A percentile compares a stretch with the other conserved stretches of the same genome.
Conservation (phyloP, 2,888 invertebrate species). For the Pheosia gnoma region DNA sequence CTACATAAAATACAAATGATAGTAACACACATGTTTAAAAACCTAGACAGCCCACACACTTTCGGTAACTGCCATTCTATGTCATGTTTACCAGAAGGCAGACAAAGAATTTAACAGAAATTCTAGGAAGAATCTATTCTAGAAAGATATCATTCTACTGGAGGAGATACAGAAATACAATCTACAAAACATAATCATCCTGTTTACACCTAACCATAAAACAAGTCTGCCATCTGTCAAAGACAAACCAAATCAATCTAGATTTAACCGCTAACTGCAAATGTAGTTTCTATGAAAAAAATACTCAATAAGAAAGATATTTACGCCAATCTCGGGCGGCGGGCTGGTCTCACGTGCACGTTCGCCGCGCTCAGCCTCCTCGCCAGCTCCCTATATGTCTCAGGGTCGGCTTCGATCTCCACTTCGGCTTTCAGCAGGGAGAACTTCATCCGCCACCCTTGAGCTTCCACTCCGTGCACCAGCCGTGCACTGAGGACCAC, state of each 20-base stretch:
- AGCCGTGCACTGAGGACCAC: constrained; percentile 69
- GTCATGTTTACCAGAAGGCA: too few species aligned
- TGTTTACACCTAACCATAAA: too few species aligned
- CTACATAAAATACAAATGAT: too few species aligned
- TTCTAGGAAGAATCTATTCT: too few species aligned
- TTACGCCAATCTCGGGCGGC: constrained; percentile 66
- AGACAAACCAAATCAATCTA: not conserved
- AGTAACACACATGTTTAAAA: too few species aligned
- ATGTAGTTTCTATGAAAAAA: not conserved
- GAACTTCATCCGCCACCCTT: constrained; percentile 79
- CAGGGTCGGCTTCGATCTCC: constrained; percentile 74
- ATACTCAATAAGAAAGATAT: constrained; percentile 49
- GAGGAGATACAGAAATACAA: too few species aligned
- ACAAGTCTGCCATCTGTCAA: not conserved
- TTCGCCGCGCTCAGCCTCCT: constrained; percentile 69
- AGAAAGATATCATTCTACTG: too few species aligned
- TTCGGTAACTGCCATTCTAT: too few species aligned
- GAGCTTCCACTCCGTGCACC: constrained; percentile 72
- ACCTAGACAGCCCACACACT: too few species aligned
- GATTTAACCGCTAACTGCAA: not conserved
- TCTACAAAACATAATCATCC: too few species aligned
- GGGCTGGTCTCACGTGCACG: constrained; percentile 65
- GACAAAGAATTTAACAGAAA: too few species aligned
- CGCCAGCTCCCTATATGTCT: constrained; percentile 68
- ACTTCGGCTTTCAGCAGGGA: constrained; percentile 72